phyloP scores from a whole-genome alignment of 2,888 invertebrate genomes.

The Formica aserva region DNA sequence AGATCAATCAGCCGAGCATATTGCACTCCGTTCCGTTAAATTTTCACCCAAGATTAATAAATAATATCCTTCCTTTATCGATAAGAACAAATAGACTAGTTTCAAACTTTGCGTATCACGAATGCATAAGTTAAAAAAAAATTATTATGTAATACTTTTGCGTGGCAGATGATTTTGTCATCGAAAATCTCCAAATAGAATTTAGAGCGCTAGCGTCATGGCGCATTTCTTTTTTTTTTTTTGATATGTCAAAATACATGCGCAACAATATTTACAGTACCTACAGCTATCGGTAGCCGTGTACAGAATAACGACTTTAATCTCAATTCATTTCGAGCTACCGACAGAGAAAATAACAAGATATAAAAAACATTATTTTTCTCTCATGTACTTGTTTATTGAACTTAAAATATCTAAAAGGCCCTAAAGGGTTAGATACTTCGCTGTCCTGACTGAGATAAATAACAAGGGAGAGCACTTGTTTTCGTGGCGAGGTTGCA shows the following conservation, averaged over 20 bases:
- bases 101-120: no score
- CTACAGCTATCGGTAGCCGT: no score
- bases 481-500: constrained; percentile 32
- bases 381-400: constrained; percentile 23
- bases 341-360: neutral
- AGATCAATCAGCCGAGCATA: neutral
- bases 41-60: neutral
- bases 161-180: neutral
- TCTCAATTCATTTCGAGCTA: neutral
- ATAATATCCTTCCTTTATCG: neutral
- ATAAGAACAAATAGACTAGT: neutral
- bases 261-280: no score
- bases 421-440: constrained; percentile 47
- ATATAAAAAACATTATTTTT: neutral
- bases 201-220: no score
- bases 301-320: neutral
- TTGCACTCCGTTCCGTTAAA: neutral
- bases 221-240: no score
- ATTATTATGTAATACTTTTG: neutral
- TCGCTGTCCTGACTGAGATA: constrained; percentile 39
- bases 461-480: constrained; percentile 38
- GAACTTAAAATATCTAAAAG: constrained; percentile 38
- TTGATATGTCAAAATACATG: no score
- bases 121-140: neutral
- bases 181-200: neutral